Conservation (phyloP, 64 coral and sea anemone genomes). For the Astreopora myriophthalma region DNA sequence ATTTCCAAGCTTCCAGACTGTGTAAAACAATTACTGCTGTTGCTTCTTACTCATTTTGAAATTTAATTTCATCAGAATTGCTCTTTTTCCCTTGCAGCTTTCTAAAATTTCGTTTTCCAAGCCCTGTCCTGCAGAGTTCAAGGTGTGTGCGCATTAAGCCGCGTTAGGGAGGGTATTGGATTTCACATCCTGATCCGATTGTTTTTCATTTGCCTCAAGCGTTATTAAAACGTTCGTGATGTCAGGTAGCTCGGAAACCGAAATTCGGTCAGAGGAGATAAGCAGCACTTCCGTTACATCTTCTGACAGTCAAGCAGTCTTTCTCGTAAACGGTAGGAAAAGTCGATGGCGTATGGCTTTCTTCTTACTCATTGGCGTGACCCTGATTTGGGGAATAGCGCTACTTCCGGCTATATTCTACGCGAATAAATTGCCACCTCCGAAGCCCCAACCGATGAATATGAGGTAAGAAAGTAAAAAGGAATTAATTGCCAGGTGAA, state of each 20-base stretch:
- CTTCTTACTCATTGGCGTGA: background rate
- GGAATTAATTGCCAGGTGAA: background rate
- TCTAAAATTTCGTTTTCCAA: too few species aligned
- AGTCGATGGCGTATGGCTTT: background rate
- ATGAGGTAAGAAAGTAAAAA: background rate
- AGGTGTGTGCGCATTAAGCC: too few species aligned
- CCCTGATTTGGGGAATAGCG: slow-evolving; percentile 48
- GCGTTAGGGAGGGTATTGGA: too few species aligned
- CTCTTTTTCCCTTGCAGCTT: too few species aligned
- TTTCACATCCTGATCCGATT: too few species aligned
- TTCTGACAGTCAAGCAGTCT: background rate
- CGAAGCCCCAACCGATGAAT: background rate
- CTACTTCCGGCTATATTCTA: slow-evolving; percentile 59
- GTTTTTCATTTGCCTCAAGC: background rate
- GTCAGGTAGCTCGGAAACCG: background rate
- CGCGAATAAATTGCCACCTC: slow-evolving; percentile 6
- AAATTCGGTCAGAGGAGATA: background rate
- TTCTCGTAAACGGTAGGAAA: background rate
- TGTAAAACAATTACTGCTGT: too few species aligned
- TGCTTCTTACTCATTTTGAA: too few species aligned
- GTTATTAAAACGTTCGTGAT: background rate
- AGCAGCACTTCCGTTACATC: background rate
- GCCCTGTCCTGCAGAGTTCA: too few species aligned
- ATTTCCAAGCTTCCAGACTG: too few species aligned
- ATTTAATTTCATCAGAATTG: too few species aligned